Evolutionary conservation across 1,140 invertebrate species (phyloP), one percentile per base, ranked within the genome.

Genomic region (Papilio glaucus): DNA sequence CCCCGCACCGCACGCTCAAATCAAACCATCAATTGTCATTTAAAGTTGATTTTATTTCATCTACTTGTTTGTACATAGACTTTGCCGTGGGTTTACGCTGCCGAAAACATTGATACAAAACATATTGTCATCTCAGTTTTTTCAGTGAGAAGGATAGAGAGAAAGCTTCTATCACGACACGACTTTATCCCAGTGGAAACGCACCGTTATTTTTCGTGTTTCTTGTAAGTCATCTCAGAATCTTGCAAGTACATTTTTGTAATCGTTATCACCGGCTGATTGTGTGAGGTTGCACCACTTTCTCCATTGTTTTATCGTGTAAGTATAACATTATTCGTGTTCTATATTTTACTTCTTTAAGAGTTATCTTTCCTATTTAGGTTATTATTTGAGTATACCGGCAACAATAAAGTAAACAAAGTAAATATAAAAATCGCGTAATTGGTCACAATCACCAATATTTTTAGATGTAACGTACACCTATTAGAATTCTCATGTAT

Each of bases 361-460:
- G 2, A 33, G 2, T 2, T 33, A 33, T 33, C 6, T 26, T 26
- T 24, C 21, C 1, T 57, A 18, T 12, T 57, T 21, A 49, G 2
- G 15, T 63, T 18, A 37, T 24, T 29, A 29, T 24, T 24, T 15
- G 9, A 8, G 37, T 15, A 15, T 13, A 37, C 67, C 67, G 67
- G 42, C 29, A 69, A 69, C 29, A 7, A n/a, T 6, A 29, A 73
- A 12, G 72, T 68, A 73, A 73, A 73, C 33, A 72, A 67, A 26
- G 53, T 63, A 63, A 62, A 72, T 67, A 63, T 8, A 39, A 21
- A 72, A 73, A 71, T 76, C 74, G 72, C 72, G 72, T 73, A 75
- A 78, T 72, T 71, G 18, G 53, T 49, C 24, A 61, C 57, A 72
- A 65, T 38, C 49, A 57, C 21, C 49, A 21, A 18, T 57, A 24